Conservation (phyloP, 2,888 invertebrate genomes). For the Yponomeuta malinellus region DNA sequence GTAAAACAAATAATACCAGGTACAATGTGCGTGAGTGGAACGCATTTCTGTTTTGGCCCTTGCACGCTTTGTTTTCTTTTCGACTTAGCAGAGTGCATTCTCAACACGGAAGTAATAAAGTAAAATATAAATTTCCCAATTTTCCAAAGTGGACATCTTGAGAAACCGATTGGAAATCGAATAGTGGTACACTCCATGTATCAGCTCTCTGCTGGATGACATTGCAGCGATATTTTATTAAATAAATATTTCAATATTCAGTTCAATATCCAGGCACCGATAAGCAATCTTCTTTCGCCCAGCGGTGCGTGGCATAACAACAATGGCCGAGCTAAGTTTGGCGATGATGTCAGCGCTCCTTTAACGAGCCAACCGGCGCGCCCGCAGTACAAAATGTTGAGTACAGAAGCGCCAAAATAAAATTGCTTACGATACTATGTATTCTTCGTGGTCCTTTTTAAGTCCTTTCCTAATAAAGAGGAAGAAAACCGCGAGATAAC, state of each 20-base stretch:
- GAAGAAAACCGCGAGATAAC: too few species aligned
- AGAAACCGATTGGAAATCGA: too few species aligned
- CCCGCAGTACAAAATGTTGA: slow-evolving; percentile 29
- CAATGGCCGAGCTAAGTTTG: slow-evolving; percentile 54
- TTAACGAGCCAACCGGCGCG: slow-evolving; percentile 50
- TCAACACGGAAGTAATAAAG: too few species aligned
- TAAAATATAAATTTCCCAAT: too few species aligned
- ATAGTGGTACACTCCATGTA: too few species aligned
- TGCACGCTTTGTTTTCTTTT: neutral
- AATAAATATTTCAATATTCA: neutral
- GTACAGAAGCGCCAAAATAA: neutral
- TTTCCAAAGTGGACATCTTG: too few species aligned
- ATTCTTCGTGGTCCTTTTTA: too few species aligned
- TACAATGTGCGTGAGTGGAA: neutral
- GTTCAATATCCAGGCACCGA: slow-evolving; percentile 31
- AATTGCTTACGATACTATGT: neutral
- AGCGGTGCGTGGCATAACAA: slow-evolving; percentile 49
- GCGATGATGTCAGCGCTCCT: slow-evolving; percentile 71
- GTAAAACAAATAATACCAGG: neutral
- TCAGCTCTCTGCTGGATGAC: too few species aligned
- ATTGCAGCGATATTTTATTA: too few species aligned
- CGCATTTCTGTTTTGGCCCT: neutral
- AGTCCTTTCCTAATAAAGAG: too few species aligned
- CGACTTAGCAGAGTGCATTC: too few species aligned
- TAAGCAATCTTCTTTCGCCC: slow-evolving; percentile 55